Evolutionary conservation across 2,888 invertebrate species (phyloP).

Genomic region (Drosophila formosana): DNA sequence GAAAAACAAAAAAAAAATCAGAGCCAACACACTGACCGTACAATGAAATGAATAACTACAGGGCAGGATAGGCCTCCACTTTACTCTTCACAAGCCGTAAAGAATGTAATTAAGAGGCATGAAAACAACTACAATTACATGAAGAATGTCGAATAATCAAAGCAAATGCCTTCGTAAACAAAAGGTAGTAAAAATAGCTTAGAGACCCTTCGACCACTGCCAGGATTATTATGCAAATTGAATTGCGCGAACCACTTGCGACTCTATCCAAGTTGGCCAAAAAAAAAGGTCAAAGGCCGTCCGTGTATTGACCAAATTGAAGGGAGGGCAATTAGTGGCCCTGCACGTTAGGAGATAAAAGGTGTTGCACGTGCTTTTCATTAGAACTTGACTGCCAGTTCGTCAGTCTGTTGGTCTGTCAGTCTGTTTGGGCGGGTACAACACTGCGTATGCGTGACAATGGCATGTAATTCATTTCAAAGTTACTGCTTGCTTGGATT

Average conservation of each 20-base stretch:
- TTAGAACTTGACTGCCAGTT: not conserved
- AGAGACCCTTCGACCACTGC: not conserved
- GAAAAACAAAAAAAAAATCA: constrained; percentile 10
- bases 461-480: constrained; percentile 51
- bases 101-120: constrained; percentile 66
- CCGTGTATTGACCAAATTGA: constrained; percentile 15
- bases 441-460: constrained; percentile 64
- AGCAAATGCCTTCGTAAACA: constrained; percentile 40
- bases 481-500: constrained; percentile 29
- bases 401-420: not conserved
- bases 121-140: constrained; percentile 43
- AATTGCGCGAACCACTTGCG: constrained; percentile 45
- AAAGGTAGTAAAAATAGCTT: constrained; percentile 58
- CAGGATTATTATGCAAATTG: constrained; percentile 71
- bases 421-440: not conserved
- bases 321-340: constrained; percentile 16
- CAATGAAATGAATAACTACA: constrained; percentile 23
- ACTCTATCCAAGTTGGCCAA: constrained; percentile 12
- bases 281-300: constrained; percentile 63
- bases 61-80: not conserved
- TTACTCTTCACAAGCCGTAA: constrained; percentile 18
- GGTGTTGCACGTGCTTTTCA: constrained; percentile 34
- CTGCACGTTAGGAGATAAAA: constrained; percentile 25
- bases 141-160: constrained; percentile 46
- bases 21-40: constrained; percentile 10